These are phyloP conservation scores for Sclerurus mexicanus DNA, from an alignment of 2,113 vertebrate species.

Conservation along the genomic window DNA sequence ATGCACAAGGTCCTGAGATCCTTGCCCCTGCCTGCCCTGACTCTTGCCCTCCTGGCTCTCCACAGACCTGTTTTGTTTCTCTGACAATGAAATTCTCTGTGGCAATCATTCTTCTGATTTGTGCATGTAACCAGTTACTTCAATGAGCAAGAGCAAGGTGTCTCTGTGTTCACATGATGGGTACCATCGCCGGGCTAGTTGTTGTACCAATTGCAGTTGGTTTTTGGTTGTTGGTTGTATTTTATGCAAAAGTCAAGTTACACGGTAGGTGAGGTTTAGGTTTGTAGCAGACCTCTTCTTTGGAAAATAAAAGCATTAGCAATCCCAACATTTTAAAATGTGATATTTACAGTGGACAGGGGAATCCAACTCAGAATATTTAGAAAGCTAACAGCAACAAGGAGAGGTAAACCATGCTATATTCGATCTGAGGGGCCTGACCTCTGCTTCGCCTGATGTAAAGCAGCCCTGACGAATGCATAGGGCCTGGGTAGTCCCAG, in stretches of 20 bases:
- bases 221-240: not conserved
- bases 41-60: rapidly evolving
- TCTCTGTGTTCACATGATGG: not conserved
- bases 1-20: rapidly evolving
- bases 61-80: not conserved
- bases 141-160: not conserved
- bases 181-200: not conserved
- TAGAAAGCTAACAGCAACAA: not conserved
- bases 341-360: not conserved
- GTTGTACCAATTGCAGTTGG: not conserved
- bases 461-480: not conserved
- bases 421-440: not conserved
- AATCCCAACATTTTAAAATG: not conserved
- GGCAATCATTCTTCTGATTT: not conserved
- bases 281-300: not conserved
- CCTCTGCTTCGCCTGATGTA: not conserved
- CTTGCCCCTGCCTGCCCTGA: not conserved
- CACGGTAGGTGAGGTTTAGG: not conserved
- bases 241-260: not conserved
- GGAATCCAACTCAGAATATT: not conserved
- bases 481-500: not conserved
- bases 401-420: not conserved
- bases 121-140: not conserved
- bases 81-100: not conserved
- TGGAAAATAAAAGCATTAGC: not conserved